These are phyloP conservation scores for Pristionchus entomophagus DNA, from an alignment of 2,888 invertebrate genomes.

Conservation along the genomic window DNA sequence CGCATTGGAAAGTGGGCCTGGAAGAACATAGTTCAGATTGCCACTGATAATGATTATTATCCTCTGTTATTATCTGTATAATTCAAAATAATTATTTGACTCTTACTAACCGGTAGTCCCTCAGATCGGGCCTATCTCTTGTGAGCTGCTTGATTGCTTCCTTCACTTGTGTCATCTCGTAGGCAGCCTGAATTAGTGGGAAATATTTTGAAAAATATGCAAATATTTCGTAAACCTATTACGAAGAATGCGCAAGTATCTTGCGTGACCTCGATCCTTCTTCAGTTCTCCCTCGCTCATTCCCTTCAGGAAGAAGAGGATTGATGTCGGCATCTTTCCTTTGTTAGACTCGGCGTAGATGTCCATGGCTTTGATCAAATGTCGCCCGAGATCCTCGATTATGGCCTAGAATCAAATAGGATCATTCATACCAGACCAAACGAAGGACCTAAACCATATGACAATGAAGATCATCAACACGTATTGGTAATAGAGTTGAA, in stretches of 20 bases:
- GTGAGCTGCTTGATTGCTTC: background rate
- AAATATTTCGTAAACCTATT: background rate
- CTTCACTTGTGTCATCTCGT: background rate
- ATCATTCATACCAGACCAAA: too few species aligned
- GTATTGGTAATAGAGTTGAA: too few species aligned
- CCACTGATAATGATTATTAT: too few species aligned
- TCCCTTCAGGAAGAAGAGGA: conserved; percentile 20
- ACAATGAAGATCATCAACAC: too few species aligned
- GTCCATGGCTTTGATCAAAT: conserved; percentile 1
- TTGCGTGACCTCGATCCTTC: background rate
- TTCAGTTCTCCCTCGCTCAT: conserved; percentile 40
- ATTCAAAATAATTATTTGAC: background rate
- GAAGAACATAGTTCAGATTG: too few species aligned
- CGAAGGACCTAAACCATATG: too few species aligned
- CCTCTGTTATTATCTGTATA: background rate
- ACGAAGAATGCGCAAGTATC: background rate
- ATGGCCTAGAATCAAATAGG: background rate
- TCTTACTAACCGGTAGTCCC: background rate
- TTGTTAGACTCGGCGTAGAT: conserved; percentile 8
- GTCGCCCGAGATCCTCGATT: conserved; percentile 8
- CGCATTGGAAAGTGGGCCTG: background rate
- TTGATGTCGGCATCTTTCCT: background rate
- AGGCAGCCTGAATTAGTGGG: background rate
- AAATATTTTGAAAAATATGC: too few species aligned
- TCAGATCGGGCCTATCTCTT: background rate